Evolutionary conservation across 1,140 invertebrate genomes (phyloP).

Genomic region (Trachymyrmex cornetzi): DNA sequence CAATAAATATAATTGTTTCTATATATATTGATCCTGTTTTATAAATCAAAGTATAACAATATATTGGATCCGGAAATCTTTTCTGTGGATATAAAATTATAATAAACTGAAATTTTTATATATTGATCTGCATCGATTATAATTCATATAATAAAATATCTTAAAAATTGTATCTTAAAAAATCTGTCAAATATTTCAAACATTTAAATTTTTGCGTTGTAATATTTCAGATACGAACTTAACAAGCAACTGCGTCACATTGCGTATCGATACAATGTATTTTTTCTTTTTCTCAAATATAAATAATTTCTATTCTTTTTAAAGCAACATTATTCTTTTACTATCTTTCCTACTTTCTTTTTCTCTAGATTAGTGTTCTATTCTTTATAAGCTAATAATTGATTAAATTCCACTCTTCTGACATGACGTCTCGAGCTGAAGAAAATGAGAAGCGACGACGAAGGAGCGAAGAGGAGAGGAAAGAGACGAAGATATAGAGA

Average conservation of each 20-base stretch:
- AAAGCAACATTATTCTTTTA: not conserved
- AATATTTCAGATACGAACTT: slow-evolving; percentile 38
- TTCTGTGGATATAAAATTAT: not conserved
- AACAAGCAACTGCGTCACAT: not conserved
- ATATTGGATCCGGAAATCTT: too few species aligned
- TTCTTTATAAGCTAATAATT: slow-evolving; percentile 15
- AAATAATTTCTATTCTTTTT: not conserved
- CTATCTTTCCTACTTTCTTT: not conserved
- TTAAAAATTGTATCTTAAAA: too few species aligned
- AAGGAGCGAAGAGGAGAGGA: slow-evolving; percentile 5
- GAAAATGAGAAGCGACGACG: slow-evolving; percentile 19
- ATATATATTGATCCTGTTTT: too few species aligned
- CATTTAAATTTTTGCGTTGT: slow-evolving; percentile 53
- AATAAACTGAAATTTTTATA: slow-evolving; percentile 12
- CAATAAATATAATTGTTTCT: too few species aligned
- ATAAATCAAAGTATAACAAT: too few species aligned
- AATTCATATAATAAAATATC: not conserved
- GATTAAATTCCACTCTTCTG: slow-evolving; percentile 34
- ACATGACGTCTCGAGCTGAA: slow-evolving; percentile 30
- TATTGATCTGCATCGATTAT: not conserved
- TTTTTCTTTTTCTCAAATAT: not conserved
- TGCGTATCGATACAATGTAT: not conserved
- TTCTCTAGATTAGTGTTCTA: slow-evolving; percentile 4
- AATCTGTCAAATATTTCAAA: slow-evolving; percentile 1
- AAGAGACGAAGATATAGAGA: not conserved